phyloP scores from a whole-genome alignment of 2,113 vertebrate genomes.

The Mola mola region DNA sequence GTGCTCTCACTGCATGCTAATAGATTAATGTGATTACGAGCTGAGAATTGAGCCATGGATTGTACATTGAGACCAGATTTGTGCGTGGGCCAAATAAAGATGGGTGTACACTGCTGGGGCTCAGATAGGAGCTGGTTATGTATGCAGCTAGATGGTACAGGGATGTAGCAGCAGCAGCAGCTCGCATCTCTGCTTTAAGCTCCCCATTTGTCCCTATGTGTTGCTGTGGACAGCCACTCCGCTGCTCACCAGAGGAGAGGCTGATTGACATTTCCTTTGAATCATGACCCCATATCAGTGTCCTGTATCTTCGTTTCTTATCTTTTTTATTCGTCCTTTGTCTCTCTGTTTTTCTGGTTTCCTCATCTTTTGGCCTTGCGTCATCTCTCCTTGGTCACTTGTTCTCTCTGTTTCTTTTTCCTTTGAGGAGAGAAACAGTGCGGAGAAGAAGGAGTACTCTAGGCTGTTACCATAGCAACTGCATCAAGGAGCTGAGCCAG shows the following conservation, averaged over 20 bases:
- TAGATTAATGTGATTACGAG: conserved; percentile 42
- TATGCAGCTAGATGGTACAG: neutral
- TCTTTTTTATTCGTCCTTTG: conserved; percentile 33
- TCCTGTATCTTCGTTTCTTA: conserved; percentile 43
- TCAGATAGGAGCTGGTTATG: conserved; percentile 29
- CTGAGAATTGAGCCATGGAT: conserved; percentile 12
- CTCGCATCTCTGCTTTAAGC: conserved; percentile 1
- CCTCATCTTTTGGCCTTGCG: conserved; percentile 34
- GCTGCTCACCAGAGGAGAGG: conserved; percentile 9
- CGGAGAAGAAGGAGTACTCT: conserved; percentile 47
- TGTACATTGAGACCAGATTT: conserved; percentile 34
- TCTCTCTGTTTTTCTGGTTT: conserved; percentile 16
- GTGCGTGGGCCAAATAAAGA: conserved; percentile 27
- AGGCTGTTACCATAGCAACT: conserved; percentile 83
- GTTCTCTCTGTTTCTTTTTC: conserved; percentile 36
- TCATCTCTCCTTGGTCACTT: conserved; percentile 27
- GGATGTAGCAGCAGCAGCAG: neutral
- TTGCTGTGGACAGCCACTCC: conserved; percentile 6
- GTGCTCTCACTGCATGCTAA: conserved; percentile 30
- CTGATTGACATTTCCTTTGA: conserved; percentile 50
- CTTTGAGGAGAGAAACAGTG: conserved; percentile 35
- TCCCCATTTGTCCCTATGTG: neutral
- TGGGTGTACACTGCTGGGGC: conserved; percentile 28
- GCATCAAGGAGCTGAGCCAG: conserved; percentile 69
- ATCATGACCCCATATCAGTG: conserved; percentile 24